A percentile compares a stretch with the other conserved stretches of the same genome.
Conservation (phyloP, 2,797 vertebrate genomes). For the Pachyuromys duprasi region DNA sequence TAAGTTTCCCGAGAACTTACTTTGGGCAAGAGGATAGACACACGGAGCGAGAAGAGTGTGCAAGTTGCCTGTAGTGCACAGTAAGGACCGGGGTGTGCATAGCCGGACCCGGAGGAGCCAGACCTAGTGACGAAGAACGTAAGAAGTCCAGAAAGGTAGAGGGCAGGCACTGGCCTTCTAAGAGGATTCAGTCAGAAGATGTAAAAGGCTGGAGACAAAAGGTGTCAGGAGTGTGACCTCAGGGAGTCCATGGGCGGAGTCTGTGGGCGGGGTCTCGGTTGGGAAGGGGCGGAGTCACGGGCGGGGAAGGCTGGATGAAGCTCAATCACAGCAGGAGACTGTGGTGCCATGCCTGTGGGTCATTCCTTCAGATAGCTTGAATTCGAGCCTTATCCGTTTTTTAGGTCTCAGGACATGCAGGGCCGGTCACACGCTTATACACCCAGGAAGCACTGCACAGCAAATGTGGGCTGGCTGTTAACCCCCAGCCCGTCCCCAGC, state of each 20-base stretch:
- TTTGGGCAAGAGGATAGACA: slow-evolving; percentile 56
- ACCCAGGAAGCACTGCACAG: neutral
- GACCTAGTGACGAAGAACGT: neutral
- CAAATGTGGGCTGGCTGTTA: neutral
- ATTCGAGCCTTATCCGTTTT: neutral
- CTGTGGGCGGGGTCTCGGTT: neutral
- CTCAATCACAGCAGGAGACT: neutral
- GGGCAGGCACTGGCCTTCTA: neutral
- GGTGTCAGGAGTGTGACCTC: neutral
- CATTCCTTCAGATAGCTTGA: neutral
- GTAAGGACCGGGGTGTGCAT: neutral
- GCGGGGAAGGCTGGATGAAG: neutral
- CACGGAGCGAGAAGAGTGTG: neutral
- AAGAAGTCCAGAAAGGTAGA: neutral
- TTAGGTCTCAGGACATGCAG: neutral
- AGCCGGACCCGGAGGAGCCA: neutral
- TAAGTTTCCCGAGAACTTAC: slow-evolving; percentile 45
- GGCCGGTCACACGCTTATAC: neutral
- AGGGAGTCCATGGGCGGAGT: too few relatives aligned
- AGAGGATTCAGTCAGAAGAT: neutral
- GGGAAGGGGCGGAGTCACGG: neutral
- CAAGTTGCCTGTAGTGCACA: neutral
- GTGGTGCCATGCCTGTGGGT: neutral
- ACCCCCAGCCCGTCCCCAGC: neutral
- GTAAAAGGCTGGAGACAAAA: neutral